A percentile compares a stretch with the other conserved stretches of the same genome.
Conservation (phyloP, 2,797 vertebrate species). For the Gorsachius magnificus region DNA sequence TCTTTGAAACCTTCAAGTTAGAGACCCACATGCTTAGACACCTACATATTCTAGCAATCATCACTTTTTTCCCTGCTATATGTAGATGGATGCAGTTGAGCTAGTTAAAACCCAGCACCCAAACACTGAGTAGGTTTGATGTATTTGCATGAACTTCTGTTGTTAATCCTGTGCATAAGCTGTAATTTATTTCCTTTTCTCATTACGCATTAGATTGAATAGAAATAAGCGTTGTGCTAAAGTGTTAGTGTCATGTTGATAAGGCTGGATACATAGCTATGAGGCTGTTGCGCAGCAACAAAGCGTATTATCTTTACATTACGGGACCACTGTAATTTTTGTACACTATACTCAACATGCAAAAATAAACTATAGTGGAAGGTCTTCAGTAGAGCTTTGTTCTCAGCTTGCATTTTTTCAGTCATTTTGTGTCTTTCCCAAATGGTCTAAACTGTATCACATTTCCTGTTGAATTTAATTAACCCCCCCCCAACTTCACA, state of each 20-base stretch:
- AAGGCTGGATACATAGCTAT: background rate
- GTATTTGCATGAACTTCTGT: background rate
- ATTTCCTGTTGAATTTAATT: conserved; percentile 9
- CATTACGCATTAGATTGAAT: background rate
- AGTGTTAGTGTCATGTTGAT: background rate
- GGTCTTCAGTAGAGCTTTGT: background rate
- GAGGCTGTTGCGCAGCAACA: background rate
- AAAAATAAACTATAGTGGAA: background rate
- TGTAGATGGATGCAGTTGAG: background rate
- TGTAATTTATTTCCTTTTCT: conserved; percentile 10
- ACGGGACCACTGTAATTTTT: background rate
- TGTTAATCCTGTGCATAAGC: background rate
- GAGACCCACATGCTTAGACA: background rate
- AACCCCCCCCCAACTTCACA: background rate
- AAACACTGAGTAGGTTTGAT: background rate
- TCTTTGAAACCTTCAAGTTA: background rate
- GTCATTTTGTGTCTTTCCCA: background rate
- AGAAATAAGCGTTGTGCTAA: background rate
- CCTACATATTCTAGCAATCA: background rate
- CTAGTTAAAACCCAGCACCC: background rate
- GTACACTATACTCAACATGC: background rate
- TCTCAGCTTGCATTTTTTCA: background rate
- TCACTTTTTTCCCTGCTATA: background rate
- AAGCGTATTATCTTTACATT: background rate
- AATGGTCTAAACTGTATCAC: background rate